A percentile compares a stretch with the other conserved stretches of the same genome.
Evolutionary conservation across 2,113 vertebrate species (phyloP).

Genomic region (Xenotilapia caudafasciata): DNA sequence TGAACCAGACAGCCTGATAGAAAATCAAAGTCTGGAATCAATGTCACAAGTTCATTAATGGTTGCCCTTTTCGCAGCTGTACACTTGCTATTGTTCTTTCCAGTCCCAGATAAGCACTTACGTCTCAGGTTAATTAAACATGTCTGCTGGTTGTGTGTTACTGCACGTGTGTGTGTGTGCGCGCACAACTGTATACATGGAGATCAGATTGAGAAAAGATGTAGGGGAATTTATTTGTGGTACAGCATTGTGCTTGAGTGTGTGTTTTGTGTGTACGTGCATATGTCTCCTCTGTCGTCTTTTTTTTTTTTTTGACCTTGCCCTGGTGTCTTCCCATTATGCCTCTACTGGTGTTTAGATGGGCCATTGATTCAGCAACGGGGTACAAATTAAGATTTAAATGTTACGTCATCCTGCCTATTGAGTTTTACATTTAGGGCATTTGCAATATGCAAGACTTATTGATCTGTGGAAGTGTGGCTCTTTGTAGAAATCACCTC

Average conservation of each 20-base stretch:
- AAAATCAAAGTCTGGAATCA: constrained; percentile 71
- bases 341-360: constrained; percentile 60
- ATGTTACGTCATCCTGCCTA: constrained; percentile 70
- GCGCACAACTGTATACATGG: background rate
- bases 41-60: constrained; percentile 70
- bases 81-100: constrained; percentile 51
- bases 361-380: constrained; percentile 66
- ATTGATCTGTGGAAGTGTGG: constrained; percentile 67
- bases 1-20: constrained; percentile 55
- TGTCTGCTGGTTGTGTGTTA: constrained; percentile 3
- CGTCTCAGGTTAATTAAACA: constrained; percentile 59
- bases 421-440: constrained; percentile 75
- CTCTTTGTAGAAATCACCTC: constrained; percentile 59
- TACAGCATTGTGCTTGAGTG: background rate
- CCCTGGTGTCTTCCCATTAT: constrained; percentile 60
- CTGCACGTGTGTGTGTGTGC: background rate
- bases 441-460: constrained; percentile 78
- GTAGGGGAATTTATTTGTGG: background rate
- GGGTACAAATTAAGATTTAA: constrained; percentile 80
- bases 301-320: constrained; percentile 60
- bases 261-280: background rate
- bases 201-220: background rate
- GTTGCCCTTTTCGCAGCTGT: constrained; percentile 59
- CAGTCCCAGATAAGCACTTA: constrained; percentile 30
- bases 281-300: background rate